These are phyloP conservation scores for Trimorus sp. DNA, from an alignment of 2,888 invertebrate genomes.

Conservation along the genomic window DNA sequence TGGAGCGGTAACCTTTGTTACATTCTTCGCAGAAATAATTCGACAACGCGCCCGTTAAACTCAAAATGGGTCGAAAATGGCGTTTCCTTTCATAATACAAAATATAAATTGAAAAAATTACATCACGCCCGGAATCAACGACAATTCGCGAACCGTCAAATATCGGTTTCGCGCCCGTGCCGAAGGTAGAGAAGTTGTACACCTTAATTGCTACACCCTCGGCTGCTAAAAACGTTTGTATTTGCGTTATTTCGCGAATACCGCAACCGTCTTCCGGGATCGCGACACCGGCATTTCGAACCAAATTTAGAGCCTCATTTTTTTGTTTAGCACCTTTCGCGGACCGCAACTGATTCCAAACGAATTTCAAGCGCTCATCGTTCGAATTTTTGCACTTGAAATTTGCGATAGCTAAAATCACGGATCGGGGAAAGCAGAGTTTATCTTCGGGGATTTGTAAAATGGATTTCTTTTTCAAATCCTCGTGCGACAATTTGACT, in stretches of 20 bases:
- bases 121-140: neutral
- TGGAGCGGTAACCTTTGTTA: neutral
- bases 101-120: neutral
- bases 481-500: neutral
- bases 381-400: neutral
- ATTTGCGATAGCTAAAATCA: neutral
- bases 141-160: neutral
- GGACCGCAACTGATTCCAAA: neutral
- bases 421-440: constrained; percentile 1
- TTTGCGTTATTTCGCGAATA: neutral
- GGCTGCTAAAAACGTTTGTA: neutral
- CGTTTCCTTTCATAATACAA: neutral
- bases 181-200: neutral
- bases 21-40: neutral
- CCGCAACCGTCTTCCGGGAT: neutral
- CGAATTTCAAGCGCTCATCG: neutral
- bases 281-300: neutral
- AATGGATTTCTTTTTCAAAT: neutral
- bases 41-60: constrained; percentile 2
- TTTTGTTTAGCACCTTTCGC: neutral
- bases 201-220: constrained; percentile 1
- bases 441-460: neutral
- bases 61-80: neutral
- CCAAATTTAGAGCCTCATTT: neutral
- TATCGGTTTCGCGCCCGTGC: neutral